Evolutionary conservation across 2,888 invertebrate species (phyloP).

Genomic region (Trissoscelio sp.): DNA sequence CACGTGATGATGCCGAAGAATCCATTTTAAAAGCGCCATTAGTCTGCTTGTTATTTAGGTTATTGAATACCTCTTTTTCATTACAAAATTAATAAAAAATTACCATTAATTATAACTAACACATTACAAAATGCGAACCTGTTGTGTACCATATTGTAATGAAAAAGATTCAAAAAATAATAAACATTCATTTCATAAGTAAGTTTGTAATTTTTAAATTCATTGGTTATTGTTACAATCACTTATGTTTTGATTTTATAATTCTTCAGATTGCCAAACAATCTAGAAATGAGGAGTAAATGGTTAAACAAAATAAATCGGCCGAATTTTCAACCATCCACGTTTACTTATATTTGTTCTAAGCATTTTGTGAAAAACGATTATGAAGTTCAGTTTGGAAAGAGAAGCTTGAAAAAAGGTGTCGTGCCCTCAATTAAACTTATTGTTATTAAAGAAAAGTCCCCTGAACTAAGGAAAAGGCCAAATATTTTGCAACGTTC

Average conservation of each 20-base stretch:
- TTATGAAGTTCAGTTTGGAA: constrained; percentile 42
- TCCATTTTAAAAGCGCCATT: constrained; percentile 44
- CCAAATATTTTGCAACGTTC: constrained; percentile 3
- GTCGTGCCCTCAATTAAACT: constrained; percentile 15
- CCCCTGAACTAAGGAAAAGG: neutral
- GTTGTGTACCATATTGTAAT: constrained; percentile 34
- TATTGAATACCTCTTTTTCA: too few species aligned
- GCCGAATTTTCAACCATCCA: constrained; percentile 14
- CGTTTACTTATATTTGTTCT: constrained; percentile 20
- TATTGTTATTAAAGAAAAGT: neutral
- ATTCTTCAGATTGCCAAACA: neutral
- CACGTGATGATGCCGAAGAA: constrained; percentile 36
- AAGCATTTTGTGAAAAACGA: constrained; percentile 30
- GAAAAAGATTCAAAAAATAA: constrained; percentile 43
- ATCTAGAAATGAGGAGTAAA: neutral
- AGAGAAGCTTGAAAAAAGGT: constrained; percentile 23
- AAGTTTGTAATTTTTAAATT: neutral
- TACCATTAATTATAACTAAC: too few species aligned
- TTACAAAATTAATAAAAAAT: too few species aligned
- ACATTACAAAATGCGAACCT: constrained; percentile 43
- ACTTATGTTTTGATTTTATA: too few species aligned
- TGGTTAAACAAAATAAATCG: constrained; percentile 28
- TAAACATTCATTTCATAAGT: constrained; percentile 47
- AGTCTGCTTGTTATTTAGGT: constrained; percentile 14
- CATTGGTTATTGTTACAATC: neutral